A percentile compares a stretch with the other conserved stretches of the same genome.
Conservation (phyloP, 2,888 invertebrate genomes). For the Orthosia gracilis region DNA sequence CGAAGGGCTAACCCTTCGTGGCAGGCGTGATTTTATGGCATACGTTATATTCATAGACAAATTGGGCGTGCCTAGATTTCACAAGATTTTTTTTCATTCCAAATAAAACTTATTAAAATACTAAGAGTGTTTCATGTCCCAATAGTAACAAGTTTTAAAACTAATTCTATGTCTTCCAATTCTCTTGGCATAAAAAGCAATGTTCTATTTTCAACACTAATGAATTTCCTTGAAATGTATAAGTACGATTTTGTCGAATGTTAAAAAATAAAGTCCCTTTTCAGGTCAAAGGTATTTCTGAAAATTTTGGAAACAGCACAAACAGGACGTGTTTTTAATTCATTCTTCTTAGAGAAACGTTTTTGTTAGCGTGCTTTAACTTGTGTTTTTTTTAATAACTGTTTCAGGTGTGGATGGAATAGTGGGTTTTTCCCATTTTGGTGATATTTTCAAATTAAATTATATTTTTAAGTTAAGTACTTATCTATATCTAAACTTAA, state of each 20-base stretch:
- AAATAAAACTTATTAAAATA: background rate
- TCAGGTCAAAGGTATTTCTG: background rate
- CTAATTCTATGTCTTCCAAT: slow-evolving; percentile 41
- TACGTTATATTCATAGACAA: too few relatives aligned
- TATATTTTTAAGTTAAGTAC: background rate
- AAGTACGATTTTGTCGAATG: background rate
- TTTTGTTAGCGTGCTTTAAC: background rate
- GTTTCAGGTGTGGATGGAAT: background rate
- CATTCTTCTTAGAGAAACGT: background rate
- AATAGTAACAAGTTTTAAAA: slow-evolving; percentile 31
- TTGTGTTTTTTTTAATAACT: background rate
- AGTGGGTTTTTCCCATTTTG: background rate
- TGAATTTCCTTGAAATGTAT: slow-evolving; percentile 3
- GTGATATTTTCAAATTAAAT: background rate
- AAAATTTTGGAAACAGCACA: background rate
- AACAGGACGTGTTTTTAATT: background rate
- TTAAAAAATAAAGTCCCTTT: background rate
- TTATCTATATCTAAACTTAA: too few relatives aligned
- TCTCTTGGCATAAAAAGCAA: slow-evolving; percentile 29
- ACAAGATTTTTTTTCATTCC: background rate
- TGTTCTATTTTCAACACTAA: slow-evolving; percentile 23
- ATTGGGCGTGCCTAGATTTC: background rate
- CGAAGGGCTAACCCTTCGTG: too few relatives aligned
- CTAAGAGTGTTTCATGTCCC: slow-evolving; percentile 13
- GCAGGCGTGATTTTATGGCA: too few relatives aligned